phyloP scores from a whole-genome alignment of 2,113 vertebrate genomes.

The Neotragus moschatus region DNA sequence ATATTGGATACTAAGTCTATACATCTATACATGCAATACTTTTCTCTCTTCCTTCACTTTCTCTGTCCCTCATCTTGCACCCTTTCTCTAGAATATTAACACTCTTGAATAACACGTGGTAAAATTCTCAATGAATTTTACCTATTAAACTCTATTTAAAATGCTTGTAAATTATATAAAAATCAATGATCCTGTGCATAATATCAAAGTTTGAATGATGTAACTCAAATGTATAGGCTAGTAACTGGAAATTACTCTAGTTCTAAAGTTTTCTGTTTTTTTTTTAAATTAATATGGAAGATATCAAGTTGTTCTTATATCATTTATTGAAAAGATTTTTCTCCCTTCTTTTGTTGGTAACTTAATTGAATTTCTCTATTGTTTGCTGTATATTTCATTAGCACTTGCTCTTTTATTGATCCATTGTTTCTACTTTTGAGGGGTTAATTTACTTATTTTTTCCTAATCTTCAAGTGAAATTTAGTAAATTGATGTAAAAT shows the following conservation, averaged over 20 bases:
- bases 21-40: background rate
- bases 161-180: background rate
- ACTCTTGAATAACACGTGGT: background rate
- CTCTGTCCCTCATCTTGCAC: background rate
- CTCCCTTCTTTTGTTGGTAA: background rate
- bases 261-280: background rate
- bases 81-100: background rate
- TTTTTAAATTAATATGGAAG: background rate
- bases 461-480: background rate
- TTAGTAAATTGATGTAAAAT: background rate
- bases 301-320: background rate
- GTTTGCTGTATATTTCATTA: background rate
- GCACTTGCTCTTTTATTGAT: conserved; percentile 3
- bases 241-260: background rate
- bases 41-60: background rate
- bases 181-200: background rate
- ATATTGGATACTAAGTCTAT: background rate
- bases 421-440: background rate
- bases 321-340: background rate
- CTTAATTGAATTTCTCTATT: background rate
- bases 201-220: background rate
- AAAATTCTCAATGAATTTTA: background rate
- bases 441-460: background rate
- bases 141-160: background rate
- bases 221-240: background rate